Base-by-base conservation (phyloP, 2,113 vertebrate species). In the Monopterus albus region DNA sequence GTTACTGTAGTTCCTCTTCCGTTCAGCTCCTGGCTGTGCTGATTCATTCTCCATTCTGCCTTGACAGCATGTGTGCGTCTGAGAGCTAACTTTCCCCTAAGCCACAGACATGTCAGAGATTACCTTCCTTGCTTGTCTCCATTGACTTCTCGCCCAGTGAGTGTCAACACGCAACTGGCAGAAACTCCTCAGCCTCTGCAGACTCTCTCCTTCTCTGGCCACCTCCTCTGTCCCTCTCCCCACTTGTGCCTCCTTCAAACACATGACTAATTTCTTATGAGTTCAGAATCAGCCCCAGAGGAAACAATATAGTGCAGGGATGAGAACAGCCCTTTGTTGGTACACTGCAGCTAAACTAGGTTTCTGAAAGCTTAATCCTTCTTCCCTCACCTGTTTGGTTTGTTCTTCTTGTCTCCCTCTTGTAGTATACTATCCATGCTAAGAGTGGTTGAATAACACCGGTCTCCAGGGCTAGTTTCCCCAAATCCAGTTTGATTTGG, bases 121-220 rank as follows among this genome's bases (percentile, higher is more conserved):
- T 38, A 60, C 49, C 66, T 56, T 64, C 69, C 36, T 43, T 75
- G 55, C 51, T 66, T 53, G 60, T 79, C 67, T 78, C 58, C 56
- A 35, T 62, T 57, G 66, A 80, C 83, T 81, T 83, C 71, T 78
- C 49, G 18, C 75, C 79, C 50, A 51, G 46, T 25, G 56, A 74
- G 78, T 79, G 80, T 88, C 85, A 63, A 79, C 82, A 79, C 31
- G 39, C 60, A 75, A 61, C 73, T 71, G 72, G 56, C 79, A 82
- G 67, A 76, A 73, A 66, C 72, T 75, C 53, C 55, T 64, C 7
- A 10, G 57, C 59, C 52, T 79, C 73, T 50, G 18, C 28, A 58
- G 20, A 38, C 45, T 60, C 26, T 26, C 31, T 40, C 65, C 25
- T 60, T 49, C 38, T 50, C 33, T 35, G 18, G 47, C 47, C 67